A percentile compares a stretch with the other conserved stretches of the same genome.
Conservation (phyloP, 2,113 vertebrate genomes). For the Motacilla tschutschensis region DNA sequence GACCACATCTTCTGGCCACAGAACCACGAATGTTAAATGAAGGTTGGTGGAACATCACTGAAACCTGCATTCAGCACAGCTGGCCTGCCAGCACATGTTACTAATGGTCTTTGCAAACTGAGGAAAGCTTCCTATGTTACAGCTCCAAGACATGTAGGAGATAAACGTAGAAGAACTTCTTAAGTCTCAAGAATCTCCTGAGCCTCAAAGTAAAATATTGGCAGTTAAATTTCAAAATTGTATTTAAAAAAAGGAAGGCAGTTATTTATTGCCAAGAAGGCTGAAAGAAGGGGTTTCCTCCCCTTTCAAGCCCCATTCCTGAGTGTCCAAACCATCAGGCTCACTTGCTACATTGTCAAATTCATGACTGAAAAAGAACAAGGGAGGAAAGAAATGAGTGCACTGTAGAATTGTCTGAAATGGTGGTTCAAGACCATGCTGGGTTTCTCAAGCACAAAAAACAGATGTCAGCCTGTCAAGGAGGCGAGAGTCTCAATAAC, state of each 20-base stretch:
- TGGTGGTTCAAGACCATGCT: background rate
- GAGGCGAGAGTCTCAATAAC: background rate
- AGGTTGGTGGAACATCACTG: background rate
- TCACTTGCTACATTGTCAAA: background rate
- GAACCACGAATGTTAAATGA: background rate
- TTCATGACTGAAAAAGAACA: background rate
- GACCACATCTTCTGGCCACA: slow-evolving; percentile 21
- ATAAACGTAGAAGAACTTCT: background rate
- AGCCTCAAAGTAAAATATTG: background rate
- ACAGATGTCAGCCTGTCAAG: background rate
- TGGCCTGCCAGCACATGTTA: background rate
- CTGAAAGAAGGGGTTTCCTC: background rate
- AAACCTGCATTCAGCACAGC: background rate
- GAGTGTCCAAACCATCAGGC: background rate
- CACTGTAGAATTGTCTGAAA: background rate
- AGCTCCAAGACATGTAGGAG: background rate
- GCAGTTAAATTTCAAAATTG: background rate
- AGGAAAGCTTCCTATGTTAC: background rate
- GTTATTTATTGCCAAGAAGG: background rate
- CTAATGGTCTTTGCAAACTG: background rate
- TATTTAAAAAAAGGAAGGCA: background rate
- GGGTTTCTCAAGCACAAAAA: background rate
- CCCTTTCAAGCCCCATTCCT: background rate
- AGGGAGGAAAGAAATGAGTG: background rate
- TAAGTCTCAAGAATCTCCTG: background rate